Base-by-base conservation (phyloP, 2,888 invertebrate genomes). In the Adela reaumurella region DNA sequence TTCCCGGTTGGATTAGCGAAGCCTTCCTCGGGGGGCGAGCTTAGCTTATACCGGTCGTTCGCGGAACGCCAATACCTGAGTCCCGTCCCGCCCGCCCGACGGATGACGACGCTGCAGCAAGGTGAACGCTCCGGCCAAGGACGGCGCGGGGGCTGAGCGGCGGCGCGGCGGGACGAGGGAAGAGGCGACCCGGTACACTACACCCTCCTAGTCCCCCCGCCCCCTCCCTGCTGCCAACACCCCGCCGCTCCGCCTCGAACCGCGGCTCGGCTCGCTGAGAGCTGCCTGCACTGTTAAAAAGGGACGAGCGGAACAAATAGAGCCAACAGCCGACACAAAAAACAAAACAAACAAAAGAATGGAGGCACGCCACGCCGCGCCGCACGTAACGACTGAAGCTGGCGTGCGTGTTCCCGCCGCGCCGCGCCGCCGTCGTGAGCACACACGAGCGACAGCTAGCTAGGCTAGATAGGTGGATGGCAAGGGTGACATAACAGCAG, bases 41-140 rank as follows among this genome's bases (percentile, higher is more conserved):
- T 24, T 24, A 24, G 24, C 4, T n/a, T n/a, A n/a, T n/a, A n/a
- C n/a, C n/a, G 70, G 70, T 68, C 72, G 74, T 77, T 78, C 78
- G 78, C 77, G 70, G 78, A 78, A 78, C 77, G 77, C 70, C 66
- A 76, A 74, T 79, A 78, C 80, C 77, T 76, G 77, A 71, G 74
- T 68, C 72, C 71, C 68, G 70, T 56, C 62, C 61, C 69, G 65
- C 8, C 24, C 8, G 24, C 24, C 24, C 35, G 35, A 35, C n/a
- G n/a, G n/a, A n/a, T n/a, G 11, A 3, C 71, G 70, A n/a, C 70
- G 68, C 68, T 74, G 68, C 63, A 69, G 74, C 74, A 79, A 79
- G 78, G 76, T 79, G 79, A 74, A 80, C 71, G 76, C 65, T 73
- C 77, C 73, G 72, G 74, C 76, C 76, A 76, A 77, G 76, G 78